These are phyloP conservation scores for Romanogobio albipinnatus DNA, from an alignment of 2,113 vertebrate species.

Conservation along the genomic window DNA sequence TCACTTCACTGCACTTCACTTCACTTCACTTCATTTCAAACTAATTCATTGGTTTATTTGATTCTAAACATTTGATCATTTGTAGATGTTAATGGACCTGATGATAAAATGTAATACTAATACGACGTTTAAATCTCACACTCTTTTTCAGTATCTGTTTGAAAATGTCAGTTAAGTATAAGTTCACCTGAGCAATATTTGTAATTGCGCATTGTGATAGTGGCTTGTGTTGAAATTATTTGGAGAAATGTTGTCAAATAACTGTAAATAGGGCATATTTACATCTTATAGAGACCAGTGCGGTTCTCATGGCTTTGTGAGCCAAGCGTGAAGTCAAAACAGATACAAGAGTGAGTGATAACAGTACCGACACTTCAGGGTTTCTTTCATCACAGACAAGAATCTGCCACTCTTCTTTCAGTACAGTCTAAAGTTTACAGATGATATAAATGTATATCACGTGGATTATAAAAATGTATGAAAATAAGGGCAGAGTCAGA, in stretches of 20 bases:
- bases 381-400: constrained; percentile 52
- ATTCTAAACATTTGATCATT: constrained; percentile 11
- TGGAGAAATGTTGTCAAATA: not conserved
- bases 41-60: not conserved
- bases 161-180: not conserved
- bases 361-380: constrained; percentile 49
- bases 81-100: not conserved
- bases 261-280: constrained; percentile 26
- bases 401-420: constrained; percentile 46
- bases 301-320: constrained; percentile 8
- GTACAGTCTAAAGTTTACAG: not conserved
- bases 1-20: too few species aligned
- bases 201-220: not conserved
- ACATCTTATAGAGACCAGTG: not conserved
- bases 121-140: not conserved
- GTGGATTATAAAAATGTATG: not conserved
- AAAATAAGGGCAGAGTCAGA: not conserved
- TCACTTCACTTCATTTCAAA: too few species aligned
- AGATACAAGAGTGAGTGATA: constrained; percentile 51
- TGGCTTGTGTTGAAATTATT: not conserved
- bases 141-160: not conserved
- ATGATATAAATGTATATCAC: not conserved
- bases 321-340: constrained; percentile 37
- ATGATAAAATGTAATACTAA: not conserved
- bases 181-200: not conserved